Percentiles rank a stretch among this genome's conserved stretches.
Conservation (phyloP, 1,140 invertebrate genomes). For the Trialeurodes vaporariorum region DNA sequence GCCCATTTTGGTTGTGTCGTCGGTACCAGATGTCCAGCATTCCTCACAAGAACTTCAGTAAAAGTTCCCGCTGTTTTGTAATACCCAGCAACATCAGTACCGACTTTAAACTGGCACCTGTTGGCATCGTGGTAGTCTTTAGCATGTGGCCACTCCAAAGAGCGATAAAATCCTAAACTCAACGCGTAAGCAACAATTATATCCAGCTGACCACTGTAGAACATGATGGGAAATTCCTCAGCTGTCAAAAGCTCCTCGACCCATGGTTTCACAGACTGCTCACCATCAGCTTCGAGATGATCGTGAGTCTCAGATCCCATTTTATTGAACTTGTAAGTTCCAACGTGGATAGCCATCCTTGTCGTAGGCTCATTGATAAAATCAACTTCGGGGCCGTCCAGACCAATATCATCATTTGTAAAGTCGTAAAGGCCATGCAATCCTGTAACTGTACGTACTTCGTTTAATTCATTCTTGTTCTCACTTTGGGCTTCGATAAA, state of each 20-base stretch:
- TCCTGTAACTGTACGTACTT: slow-evolving; percentile 50
- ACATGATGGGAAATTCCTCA: slow-evolving; percentile 46
- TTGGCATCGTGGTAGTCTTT: slow-evolving; percentile 32
- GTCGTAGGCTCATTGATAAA: slow-evolving; percentile 44
- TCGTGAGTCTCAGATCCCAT: slow-evolving; percentile 46
- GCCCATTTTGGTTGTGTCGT: slow-evolving; percentile 50
- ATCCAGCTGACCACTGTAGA: slow-evolving; percentile 74
- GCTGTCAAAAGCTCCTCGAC: slow-evolving; percentile 51
- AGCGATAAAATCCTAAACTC: slow-evolving; percentile 54
- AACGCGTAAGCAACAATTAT: slow-evolving; percentile 72
- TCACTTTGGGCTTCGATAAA: slow-evolving; percentile 33
- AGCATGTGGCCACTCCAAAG: slow-evolving; percentile 34
- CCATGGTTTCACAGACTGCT: slow-evolving; percentile 67
- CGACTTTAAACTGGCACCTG: slow-evolving; percentile 29
- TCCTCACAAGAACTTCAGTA: slow-evolving; percentile 47
- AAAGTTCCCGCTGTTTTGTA: slow-evolving; percentile 44
- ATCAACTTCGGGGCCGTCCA: slow-evolving; percentile 34
- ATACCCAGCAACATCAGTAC: slow-evolving; percentile 38
- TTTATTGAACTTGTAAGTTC: slow-evolving; percentile 21
- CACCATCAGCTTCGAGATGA: slow-evolving; percentile 61
- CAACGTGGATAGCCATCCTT: not conserved
- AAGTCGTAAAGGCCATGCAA: slow-evolving; percentile 37
- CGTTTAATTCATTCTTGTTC: slow-evolving; percentile 17
- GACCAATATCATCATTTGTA: slow-evolving; percentile 38
- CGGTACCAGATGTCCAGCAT: slow-evolving; percentile 54